Evolutionary conservation across 2,888 invertebrate genomes (phyloP).

Genomic region (Eristalis arbustorum): DNA sequence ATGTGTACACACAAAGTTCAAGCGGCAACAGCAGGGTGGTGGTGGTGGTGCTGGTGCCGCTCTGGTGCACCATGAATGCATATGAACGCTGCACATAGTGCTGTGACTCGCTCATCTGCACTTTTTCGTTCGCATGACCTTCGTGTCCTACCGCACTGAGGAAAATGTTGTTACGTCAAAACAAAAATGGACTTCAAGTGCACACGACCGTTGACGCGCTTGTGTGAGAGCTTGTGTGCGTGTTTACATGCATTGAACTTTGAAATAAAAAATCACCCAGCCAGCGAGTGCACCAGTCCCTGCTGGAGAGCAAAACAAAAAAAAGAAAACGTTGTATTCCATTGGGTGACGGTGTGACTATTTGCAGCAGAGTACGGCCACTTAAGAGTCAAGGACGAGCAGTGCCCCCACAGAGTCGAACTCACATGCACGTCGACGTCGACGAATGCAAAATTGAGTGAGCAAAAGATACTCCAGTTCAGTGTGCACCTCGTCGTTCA

Average conservation of each 20-base stretch:
- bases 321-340: slow-evolving; percentile 14
- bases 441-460: too few relatives aligned
- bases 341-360: slow-evolving; percentile 24
- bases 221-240: neutral
- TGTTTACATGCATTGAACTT: slow-evolving; percentile 46
- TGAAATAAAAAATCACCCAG: slow-evolving; percentile 37
- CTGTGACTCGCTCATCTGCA: slow-evolving; percentile 30
- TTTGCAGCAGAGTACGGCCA: slow-evolving; percentile 30
- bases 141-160: slow-evolving; percentile 62
- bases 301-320: neutral
- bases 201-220: neutral
- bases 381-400: slow-evolving; percentile 51
- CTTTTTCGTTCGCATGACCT: slow-evolving; percentile 44
- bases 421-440: too few relatives aligned
- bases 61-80: slow-evolving; percentile 12
- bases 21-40: neutral
- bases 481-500: slow-evolving; percentile 17
- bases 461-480: neutral
- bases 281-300: neutral
- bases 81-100: neutral
- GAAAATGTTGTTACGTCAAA: slow-evolving; percentile 52
- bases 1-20: neutral
- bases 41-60: neutral
- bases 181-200: slow-evolving; percentile 51
- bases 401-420: slow-evolving; percentile 26